Evolutionary conservation across 2,113 vertebrate species (phyloP).

Genomic region (Bambusicola thoracicus): DNA sequence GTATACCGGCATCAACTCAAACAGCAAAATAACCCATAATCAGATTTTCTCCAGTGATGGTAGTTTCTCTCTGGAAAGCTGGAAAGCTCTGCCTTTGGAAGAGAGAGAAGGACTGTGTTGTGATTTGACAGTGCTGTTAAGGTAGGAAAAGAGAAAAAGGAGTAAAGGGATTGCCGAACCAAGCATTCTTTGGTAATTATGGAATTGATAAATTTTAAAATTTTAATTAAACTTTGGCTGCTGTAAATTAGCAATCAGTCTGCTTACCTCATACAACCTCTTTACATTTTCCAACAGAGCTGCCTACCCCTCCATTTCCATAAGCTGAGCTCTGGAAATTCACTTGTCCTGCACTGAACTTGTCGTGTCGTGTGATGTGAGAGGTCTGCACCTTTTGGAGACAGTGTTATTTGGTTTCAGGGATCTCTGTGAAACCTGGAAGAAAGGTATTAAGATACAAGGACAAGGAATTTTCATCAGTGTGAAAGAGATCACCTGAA

Average conservation of each 20-base stretch:
- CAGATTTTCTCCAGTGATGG: background rate
- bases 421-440: background rate
- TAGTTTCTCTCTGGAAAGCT: slow-evolving; percentile 15
- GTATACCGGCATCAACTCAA: background rate
- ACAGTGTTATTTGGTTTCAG: background rate
- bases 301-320: background rate
- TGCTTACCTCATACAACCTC: background rate
- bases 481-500: background rate
- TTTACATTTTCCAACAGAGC: background rate
- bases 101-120: background rate
- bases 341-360: background rate
- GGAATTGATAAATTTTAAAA: background rate
- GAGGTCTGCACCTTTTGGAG: background rate
- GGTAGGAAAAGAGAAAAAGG: background rate
- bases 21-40: background rate
- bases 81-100: background rate
- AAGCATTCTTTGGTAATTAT: background rate
- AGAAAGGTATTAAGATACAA: background rate
- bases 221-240: background rate
- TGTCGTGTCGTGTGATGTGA: background rate
- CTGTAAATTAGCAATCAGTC: background rate
- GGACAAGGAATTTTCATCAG: background rate
- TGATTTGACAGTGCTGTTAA: background rate
- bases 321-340: background rate
- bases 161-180: background rate